Conservation (phyloP, 2,888 invertebrate species). For the Pyrocoelia pectoralis region DNA sequence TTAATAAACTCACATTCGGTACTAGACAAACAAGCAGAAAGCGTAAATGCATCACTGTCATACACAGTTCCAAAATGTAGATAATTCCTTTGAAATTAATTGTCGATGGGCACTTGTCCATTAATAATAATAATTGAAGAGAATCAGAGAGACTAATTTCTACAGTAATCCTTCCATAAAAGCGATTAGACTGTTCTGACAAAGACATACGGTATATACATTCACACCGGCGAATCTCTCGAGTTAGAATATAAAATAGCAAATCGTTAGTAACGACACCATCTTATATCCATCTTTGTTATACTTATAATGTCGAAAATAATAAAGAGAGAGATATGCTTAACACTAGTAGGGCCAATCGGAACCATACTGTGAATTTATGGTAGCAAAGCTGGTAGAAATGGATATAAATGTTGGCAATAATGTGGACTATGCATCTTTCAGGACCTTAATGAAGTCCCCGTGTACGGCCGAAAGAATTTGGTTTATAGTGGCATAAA, state of each 20-base stretch:
- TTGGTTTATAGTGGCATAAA: conserved; percentile 58
- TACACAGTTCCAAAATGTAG: conserved; percentile 19
- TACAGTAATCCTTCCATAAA: conserved; percentile 30
- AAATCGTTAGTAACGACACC: conserved; percentile 24
- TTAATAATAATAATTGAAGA: conserved; percentile 30
- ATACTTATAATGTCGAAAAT: background rate
- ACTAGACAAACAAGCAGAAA: conserved; percentile 19
- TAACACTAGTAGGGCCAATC: conserved; percentile 23
- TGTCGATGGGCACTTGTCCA: conserved; percentile 26
- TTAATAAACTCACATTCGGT: conserved; percentile 10
- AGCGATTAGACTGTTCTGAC: conserved; percentile 33
- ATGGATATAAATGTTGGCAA: conserved; percentile 59
- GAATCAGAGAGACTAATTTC: conserved; percentile 31
- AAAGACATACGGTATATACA: conserved; percentile 28
- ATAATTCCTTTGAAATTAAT: conserved; percentile 30
- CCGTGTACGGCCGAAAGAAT: conserved; percentile 56
- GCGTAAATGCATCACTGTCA: conserved; percentile 25
- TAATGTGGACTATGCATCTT: conserved; percentile 59
- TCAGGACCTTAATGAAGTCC: conserved; percentile 58
- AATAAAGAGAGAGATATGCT: conserved; percentile 19
- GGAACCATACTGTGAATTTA: conserved; percentile 44
- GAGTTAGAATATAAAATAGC: conserved; percentile 33
- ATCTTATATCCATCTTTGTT: conserved; percentile 11
- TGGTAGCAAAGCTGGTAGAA: conserved; percentile 51
- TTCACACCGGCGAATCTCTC: conserved; percentile 25